Percentiles rank a stretch among this genome's conserved stretches.
These are phyloP conservation scores for Norana najaformis DNA, from an alignment of 2,888 invertebrate genomes.

Conservation along the genomic window DNA sequence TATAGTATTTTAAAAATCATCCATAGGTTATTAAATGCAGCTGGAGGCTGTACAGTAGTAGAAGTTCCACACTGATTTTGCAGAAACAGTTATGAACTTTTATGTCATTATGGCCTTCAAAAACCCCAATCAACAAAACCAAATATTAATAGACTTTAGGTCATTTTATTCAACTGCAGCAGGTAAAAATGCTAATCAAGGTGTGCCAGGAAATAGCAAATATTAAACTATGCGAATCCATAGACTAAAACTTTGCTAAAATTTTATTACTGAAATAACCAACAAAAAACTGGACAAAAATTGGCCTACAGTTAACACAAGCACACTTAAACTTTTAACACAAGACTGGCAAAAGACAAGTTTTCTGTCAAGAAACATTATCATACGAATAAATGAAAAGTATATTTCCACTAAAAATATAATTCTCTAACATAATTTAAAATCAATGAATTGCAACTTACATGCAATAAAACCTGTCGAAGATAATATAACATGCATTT, in stretches of 20 bases:
- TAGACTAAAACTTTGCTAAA: too few species aligned
- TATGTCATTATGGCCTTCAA: background rate
- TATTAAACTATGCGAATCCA: too few species aligned
- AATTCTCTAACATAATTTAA: background rate
- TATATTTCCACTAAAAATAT: too few species aligned
- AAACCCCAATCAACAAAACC: background rate
- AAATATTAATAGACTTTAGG: background rate
- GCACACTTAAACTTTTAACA: background rate
- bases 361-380: background rate
- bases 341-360: background rate
- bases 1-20: background rate
- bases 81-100: background rate
- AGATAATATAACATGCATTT: background rate
- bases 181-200: background rate
- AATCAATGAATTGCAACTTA: background rate
- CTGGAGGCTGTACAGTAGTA: background rate
- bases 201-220: background rate
- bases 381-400: constrained; percentile 13
- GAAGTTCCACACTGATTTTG: background rate
- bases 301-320: background rate
- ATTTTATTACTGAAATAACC: too few species aligned
- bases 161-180: background rate
- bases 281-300: too few species aligned
- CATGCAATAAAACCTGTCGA: background rate
- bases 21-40: background rate